These are phyloP conservation scores for Listronotus oregonensis DNA, from an alignment of 1,140 invertebrate species.

Conservation along the genomic window DNA sequence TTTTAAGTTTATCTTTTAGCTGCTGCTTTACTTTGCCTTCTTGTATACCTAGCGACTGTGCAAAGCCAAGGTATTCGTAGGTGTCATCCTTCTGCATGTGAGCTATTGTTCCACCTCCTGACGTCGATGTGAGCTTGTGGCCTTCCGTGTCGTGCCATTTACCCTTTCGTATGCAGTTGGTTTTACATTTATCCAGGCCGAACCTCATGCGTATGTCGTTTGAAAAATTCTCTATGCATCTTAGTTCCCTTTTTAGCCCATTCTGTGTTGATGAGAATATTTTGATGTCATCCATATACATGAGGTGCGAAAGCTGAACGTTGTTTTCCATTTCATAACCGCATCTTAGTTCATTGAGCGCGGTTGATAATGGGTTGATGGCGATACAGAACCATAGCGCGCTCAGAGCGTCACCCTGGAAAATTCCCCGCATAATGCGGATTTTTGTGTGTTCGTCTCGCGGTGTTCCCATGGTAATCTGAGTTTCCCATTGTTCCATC, in stretches of 20 bases:
- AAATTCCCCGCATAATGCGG: slow-evolving; percentile 2
- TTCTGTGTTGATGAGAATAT: slow-evolving; percentile 8
- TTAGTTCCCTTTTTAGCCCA: background rate
- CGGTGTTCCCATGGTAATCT: background rate
- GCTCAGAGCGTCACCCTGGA: slow-evolving; percentile 33
- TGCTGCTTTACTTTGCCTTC: no score
- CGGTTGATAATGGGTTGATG: slow-evolving; percentile 2
- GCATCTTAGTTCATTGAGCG: background rate
- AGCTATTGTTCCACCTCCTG: no score
- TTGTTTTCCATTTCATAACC: no score
- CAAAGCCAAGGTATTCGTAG: no score
- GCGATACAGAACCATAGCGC: slow-evolving; percentile 29
- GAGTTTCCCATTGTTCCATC: slow-evolving; percentile 8
- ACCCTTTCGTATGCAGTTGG: no score
- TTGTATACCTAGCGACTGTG: no score
- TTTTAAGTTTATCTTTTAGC: no score
- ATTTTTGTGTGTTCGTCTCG: background rate
- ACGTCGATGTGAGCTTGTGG: no score
- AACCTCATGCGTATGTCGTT: background rate
- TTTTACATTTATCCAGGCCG: no score
- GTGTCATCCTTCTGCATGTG: no score
- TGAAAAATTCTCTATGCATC: slow-evolving; percentile 10
- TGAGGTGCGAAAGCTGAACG: background rate
- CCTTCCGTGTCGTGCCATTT: no score
- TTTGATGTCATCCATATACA: slow-evolving; percentile 6